Conservation (phyloP, 2,113 vertebrate species). For the Dipodomys stephensi region DNA sequence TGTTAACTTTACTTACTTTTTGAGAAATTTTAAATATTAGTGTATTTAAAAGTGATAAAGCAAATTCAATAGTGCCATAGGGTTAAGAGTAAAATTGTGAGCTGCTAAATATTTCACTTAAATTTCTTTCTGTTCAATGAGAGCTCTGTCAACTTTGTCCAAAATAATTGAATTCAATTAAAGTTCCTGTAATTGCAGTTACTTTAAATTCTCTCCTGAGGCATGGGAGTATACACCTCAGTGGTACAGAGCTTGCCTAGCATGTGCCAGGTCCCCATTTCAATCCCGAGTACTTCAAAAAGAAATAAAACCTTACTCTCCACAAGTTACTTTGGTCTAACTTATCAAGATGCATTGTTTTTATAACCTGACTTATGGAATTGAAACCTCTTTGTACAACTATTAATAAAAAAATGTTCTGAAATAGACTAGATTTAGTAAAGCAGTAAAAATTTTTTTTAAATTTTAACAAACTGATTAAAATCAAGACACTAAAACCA, state of each 20-base stretch:
- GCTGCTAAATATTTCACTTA: not conserved
- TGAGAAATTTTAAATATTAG: too few relatives aligned
- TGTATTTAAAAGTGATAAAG: too few relatives aligned
- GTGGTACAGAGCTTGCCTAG: not conserved
- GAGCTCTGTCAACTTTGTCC: conserved; percentile 27
- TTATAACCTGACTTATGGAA: too few relatives aligned
- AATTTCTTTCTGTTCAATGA: conserved; percentile 29
- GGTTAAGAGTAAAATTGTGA: conserved; percentile 29
- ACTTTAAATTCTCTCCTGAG: conserved; percentile 1
- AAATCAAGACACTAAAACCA: conserved; percentile 51
- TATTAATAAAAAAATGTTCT: too few relatives aligned
- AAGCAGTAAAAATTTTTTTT: not conserved
- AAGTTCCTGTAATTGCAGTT: conserved; percentile 31
- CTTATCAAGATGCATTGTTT: not conserved
- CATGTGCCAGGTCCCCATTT: not conserved
- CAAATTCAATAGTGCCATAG: not conserved
- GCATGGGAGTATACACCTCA: not conserved
- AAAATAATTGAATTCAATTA: conserved; percentile 53
- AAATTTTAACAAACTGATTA: conserved; percentile 39
- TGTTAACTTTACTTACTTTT: too few relatives aligned
- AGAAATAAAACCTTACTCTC: not conserved
- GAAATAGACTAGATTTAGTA: too few relatives aligned
- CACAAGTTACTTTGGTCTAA: conserved; percentile 55
- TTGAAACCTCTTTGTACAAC: too few relatives aligned
- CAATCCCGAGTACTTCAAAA: not conserved